Percentiles rank a stretch among this genome's conserved stretches.
Conservation (phyloP, 1,140 invertebrate genomes). For the Daktulosphaira vitifoliae region DNA sequence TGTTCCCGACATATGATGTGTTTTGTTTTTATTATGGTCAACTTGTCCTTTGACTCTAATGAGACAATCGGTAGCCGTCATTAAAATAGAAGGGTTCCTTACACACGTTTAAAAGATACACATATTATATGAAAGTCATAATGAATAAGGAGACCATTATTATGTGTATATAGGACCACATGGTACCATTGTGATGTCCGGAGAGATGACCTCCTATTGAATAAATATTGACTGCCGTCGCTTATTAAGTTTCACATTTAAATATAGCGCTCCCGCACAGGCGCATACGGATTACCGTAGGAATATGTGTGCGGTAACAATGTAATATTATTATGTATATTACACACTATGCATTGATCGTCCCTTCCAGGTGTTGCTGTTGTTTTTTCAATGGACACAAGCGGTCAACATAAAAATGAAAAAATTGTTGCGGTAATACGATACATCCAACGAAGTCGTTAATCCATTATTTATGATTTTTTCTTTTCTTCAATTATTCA, state of each 20-base stretch:
- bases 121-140: no score
- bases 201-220: no score
- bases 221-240: constrained; percentile 11
- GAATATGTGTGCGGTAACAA: constrained; percentile 10
- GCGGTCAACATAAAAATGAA: not conserved
- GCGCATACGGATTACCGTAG: no score
- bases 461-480: constrained; percentile 33
- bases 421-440: constrained; percentile 19
- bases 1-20: no score
- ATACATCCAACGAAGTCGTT: constrained; percentile 12
- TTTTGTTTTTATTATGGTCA: constrained; percentile 3
- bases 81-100: not conserved
- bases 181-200: no score
- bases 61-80: constrained; percentile 22
- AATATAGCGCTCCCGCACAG: constrained; percentile 7
- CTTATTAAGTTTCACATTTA: constrained; percentile 27
- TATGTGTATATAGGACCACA: not conserved
- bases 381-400: constrained; percentile 25
- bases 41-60: constrained; percentile 12
- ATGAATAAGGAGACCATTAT: not conserved
- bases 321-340: constrained; percentile 21
- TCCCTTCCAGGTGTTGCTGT: constrained; percentile 26
- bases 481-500: not conserved
- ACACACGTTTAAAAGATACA: not conserved
- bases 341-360: not conserved